phyloP scores from a whole-genome alignment of 2,888 invertebrate species.

The Lasioglossum marginatum region DNA sequence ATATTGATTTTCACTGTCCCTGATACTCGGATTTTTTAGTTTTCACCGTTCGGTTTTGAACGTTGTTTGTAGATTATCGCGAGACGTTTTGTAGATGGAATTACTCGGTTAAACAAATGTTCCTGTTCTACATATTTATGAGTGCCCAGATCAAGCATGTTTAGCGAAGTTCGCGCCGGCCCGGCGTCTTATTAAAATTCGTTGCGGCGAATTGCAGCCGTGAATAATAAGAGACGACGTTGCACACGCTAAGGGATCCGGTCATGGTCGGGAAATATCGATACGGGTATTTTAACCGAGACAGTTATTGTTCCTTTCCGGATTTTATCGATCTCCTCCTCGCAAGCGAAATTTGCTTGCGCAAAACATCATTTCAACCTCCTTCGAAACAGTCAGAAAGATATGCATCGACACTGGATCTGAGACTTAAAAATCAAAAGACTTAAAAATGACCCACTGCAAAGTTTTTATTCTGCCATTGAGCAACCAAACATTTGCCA shows the following conservation, averaged over 20 bases:
- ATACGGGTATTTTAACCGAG: constrained; percentile 41
- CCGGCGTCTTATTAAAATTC: constrained; percentile 42
- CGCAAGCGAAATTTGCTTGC: neutral
- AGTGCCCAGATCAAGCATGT: constrained; percentile 32
- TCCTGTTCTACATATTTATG: constrained; percentile 40
- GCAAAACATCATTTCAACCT: neutral
- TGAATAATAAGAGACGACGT: constrained; percentile 44
- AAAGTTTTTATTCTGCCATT: neutral
- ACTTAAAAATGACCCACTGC: neutral
- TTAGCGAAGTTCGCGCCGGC: constrained; percentile 23
- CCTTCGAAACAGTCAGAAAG: neutral
- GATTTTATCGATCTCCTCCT: neutral
- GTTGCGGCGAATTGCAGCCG: constrained; percentile 34
- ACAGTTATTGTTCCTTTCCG: constrained; percentile 14
- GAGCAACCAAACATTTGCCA: neutral
- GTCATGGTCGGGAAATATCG: constrained; percentile 55
- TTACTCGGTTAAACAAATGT: constrained; percentile 4
- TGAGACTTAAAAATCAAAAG: too few species aligned
- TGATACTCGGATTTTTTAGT: neutral
- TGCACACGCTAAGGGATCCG: constrained; percentile 32
- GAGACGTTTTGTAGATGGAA: neutral
- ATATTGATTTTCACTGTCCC: neutral
- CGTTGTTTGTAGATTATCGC: neutral
- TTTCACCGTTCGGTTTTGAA: neutral
- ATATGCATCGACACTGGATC: neutral